Percentiles rank a stretch among this genome's conserved stretches.
Conservation (phyloP, 2,113 vertebrate species). For the Podarcis muralis region DNA sequence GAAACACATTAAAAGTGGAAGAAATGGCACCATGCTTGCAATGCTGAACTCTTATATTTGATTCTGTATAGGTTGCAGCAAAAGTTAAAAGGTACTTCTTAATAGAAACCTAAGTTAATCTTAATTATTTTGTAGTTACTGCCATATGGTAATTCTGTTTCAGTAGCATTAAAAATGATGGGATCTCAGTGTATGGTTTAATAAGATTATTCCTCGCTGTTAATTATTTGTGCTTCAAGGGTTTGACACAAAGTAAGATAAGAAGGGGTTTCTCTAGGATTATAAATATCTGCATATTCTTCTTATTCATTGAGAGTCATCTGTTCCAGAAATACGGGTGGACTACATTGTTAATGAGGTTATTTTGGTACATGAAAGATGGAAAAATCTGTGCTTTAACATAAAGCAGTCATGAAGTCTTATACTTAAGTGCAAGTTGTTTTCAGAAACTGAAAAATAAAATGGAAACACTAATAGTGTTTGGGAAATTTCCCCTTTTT, state of each 20-base stretch:
- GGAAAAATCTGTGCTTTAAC: neutral
- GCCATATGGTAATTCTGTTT: neutral
- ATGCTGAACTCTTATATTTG: neutral
- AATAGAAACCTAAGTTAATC: neutral
- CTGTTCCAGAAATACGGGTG: neutral
- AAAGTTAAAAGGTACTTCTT: constrained; percentile 9
- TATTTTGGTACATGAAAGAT: neutral
- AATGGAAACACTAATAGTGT: neutral
- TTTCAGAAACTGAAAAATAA: neutral
- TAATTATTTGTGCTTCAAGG: neutral
- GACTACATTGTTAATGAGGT: neutral
- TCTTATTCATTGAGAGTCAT: neutral
- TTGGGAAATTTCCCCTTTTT: neutral
- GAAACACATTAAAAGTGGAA: neutral
- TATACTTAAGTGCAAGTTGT: neutral
- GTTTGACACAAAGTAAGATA: constrained; percentile 12
- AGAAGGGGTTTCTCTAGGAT: neutral
- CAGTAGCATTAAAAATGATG: constrained; percentile 7
- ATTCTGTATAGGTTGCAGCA: neutral
- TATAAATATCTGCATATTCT: neutral
- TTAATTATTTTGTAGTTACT: constrained; percentile 9
- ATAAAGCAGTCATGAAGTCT: neutral
- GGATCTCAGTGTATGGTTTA: neutral
- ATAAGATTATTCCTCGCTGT: neutral
- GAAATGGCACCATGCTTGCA: neutral